Evolutionary conservation across 2,797 vertebrate species (phyloP).

Genomic region (Anguilla megastoma): DNA sequence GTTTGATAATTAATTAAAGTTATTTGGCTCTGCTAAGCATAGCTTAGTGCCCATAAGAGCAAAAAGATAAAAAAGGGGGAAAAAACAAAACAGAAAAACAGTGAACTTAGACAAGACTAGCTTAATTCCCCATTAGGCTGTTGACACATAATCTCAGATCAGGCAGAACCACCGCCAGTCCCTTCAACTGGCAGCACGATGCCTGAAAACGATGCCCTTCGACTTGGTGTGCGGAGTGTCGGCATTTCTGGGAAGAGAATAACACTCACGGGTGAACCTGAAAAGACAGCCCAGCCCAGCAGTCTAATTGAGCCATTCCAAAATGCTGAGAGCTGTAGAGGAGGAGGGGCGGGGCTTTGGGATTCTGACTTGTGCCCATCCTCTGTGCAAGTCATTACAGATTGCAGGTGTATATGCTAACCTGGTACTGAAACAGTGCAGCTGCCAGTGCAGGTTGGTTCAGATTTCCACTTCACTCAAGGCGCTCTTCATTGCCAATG

Average conservation of each 20-base stretch:
- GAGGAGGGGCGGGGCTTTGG: neutral
- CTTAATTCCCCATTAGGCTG: neutral
- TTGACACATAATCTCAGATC: neutral
- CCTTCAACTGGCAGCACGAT: neutral
- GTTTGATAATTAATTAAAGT: neutral
- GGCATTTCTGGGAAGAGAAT: neutral
- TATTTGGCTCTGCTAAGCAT: neutral
- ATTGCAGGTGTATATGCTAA: neutral
- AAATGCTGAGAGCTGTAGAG: neutral
- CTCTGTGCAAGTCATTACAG: neutral
- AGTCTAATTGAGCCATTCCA: neutral
- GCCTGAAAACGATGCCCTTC: neutral
- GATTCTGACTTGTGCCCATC: neutral
- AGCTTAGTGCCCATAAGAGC: neutral
- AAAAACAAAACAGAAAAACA: neutral
- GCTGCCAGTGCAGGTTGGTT: neutral
- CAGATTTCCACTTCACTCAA: neutral
- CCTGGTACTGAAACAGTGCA: neutral
- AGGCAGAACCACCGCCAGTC: neutral
- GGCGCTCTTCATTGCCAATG: neutral
- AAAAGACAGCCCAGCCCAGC: neutral
- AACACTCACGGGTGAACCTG: neutral
- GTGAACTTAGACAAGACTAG: neutral
- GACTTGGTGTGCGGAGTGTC: neutral
- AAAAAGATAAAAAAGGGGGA: too few relatives aligned